These are phyloP conservation scores for cattle (Bos taurus) DNA, from an alignment of 2,113 vertebrate genomes.

Conservation along the genomic window DNA sequence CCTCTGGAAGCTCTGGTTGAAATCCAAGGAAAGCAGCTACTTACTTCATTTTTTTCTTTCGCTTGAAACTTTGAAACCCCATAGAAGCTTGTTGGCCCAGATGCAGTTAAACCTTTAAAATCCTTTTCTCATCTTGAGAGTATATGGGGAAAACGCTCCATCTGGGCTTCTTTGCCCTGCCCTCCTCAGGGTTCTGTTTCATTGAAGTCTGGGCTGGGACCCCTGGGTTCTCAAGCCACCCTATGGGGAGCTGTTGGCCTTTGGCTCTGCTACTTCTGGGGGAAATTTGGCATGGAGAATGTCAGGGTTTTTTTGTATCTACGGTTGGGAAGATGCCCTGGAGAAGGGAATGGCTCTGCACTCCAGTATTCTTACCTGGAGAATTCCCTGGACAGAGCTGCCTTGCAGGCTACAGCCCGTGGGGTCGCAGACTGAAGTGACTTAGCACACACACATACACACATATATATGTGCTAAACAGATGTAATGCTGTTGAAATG, in stretches of 20 bases:
- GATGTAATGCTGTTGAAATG: neutral
- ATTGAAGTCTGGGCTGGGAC: neutral
- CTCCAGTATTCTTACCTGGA: neutral
- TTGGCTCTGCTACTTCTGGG: neutral
- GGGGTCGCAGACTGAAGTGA: neutral
- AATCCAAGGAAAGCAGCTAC: neutral
- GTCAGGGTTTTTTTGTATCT: neutral
- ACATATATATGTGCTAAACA: neutral
- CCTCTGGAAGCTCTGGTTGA: neutral
- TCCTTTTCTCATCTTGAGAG: neutral
- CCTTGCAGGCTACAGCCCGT: neutral
- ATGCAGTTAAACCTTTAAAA: neutral
- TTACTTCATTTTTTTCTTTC: neutral
- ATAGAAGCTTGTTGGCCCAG: neutral
- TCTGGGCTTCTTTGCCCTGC: neutral
- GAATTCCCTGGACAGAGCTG: neutral
- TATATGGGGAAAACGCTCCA: neutral
- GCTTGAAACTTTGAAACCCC: neutral
- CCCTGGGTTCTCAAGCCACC: neutral
- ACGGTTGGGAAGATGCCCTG: neutral
- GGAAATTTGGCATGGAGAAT: neutral
- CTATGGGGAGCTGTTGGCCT: neutral
- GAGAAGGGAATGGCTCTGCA: neutral
- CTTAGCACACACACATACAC: neutral
- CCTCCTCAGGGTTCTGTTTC: neutral